Percentiles rank a stretch among this genome's conserved stretches.
Conservation (phyloP, 2,888 invertebrate species). For the Parnassius smintheus region DNA sequence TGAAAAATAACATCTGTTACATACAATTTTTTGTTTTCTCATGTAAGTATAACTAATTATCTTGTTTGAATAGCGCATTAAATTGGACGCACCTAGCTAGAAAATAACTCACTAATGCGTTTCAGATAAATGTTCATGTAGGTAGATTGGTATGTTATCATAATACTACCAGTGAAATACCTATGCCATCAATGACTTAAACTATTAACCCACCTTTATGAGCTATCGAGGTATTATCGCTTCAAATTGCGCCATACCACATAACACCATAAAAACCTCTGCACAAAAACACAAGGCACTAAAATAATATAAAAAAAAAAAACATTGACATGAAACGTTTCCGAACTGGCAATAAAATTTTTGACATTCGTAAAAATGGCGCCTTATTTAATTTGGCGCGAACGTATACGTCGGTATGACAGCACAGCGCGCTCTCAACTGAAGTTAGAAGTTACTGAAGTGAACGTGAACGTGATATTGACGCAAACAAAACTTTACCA, state of each 20-base stretch:
- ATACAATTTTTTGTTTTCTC: too few species aligned
- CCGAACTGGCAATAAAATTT: conserved; percentile 35
- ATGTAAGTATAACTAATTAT: too few species aligned
- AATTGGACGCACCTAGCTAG: not conserved
- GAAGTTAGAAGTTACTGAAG: too few species aligned
- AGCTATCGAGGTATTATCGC: not conserved
- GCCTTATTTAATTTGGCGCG: conserved; percentile 38
- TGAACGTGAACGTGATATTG: conserved; percentile 24
- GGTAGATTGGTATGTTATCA: conserved; percentile 21
- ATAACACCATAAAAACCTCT: not conserved
- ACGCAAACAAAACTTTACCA: conserved; percentile 22
- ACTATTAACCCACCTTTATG: conserved; percentile 43
- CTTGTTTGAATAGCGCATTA: too few species aligned
- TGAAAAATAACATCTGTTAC: too few species aligned
- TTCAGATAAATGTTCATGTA: conserved; percentile 13
- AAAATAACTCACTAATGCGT: conserved; percentile 9
- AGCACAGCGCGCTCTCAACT: conserved; percentile 61
- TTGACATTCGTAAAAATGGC: conserved; percentile 29
- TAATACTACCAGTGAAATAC: conserved; percentile 14
- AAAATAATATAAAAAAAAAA: conserved; percentile 5
- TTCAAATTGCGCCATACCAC: not conserved
- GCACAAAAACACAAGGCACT: conserved; percentile 17
- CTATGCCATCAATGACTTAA: conserved; percentile 23
- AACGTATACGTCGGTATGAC: conserved; percentile 42
- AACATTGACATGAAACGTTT: not conserved